Evolutionary conservation across 2,113 vertebrate species (phyloP).

Genomic region (Dipodomys ordii): DNA sequence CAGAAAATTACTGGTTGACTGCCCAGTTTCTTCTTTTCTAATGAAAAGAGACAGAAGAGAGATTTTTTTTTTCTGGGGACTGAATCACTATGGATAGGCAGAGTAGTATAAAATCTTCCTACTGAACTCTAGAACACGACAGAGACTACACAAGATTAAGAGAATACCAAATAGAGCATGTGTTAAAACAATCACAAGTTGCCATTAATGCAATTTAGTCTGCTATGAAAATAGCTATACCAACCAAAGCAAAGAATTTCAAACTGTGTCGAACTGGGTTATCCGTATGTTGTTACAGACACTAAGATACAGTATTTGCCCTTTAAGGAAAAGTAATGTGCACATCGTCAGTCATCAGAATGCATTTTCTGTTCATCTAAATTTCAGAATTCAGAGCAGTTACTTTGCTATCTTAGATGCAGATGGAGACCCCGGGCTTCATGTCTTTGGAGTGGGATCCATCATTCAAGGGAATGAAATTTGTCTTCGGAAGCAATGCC

Average conservation of each 20-base stretch:
- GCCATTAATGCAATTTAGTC: background rate
- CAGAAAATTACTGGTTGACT: conserved; percentile 43
- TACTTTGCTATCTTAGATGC: conserved; percentile 33
- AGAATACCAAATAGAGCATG: conserved; percentile 44
- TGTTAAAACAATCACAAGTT: background rate
- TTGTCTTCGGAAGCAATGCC: background rate
- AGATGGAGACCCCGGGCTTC: background rate
- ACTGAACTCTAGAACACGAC: conserved; percentile 36
- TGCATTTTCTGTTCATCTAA: background rate
- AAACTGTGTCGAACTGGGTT: background rate
- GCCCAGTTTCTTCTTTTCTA: conserved; percentile 60
- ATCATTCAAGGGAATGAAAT: background rate
- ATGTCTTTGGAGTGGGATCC: background rate
- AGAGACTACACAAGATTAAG: conserved; percentile 41
- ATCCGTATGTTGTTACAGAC: background rate
- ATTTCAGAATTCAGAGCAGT: conserved; percentile 3
- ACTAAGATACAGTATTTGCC: background rate
- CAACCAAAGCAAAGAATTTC: background rate
- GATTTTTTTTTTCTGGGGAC: conserved; percentile 44
- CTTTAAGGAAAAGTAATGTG: conserved; percentile 24
- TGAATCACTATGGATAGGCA: conserved; percentile 3
- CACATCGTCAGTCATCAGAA: conserved; percentile 2
- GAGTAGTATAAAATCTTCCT: conserved; percentile 49
- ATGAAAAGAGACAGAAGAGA: conserved; percentile 57
- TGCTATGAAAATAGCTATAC: background rate